Evolutionary conservation across 1,140 invertebrate species (phyloP), one percentile per base, ranked within the genome.

Genomic region (Plodia interpunctella): DNA sequence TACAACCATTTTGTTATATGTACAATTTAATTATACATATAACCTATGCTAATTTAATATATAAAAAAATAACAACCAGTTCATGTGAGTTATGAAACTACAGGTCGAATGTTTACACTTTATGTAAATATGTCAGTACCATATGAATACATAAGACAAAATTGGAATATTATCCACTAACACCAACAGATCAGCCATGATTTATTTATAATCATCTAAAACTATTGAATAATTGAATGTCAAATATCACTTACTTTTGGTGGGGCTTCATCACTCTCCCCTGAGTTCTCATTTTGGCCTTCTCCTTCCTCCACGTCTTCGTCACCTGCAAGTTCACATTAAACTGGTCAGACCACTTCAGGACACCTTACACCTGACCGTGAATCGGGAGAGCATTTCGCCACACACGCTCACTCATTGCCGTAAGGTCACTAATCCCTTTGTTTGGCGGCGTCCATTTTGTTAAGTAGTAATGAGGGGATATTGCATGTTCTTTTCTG

Each of bases 381-480:
- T 56, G 59, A 49, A 60, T 60, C 62, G 63, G 68, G 68, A 70
- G 68, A 64, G 52, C 53, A 66, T 80, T 80, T 68, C 68, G 49
- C 58, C 64, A 69, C 63, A 76, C 70, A 76, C 67, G 67, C 74
- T 68, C 71, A 76, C 68, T 76, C 69, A 74, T 76, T 65, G 68
- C 65, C 67, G 64, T 81, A 83, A 88, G 83, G 83, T 90, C 91
- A 90, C 90, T 90, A 91, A 92, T 92, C 89, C 91, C 91, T 92
- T 92, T 93, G 92, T 92, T 92, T 92, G 91, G 91, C 90, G 91
- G 91, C 92, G 91, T 92, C 92, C 92, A 93, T 93, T 92, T 93
- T 93, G 92, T 92, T 92, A 92, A 92, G 91, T 89, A 87, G 85
- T 90, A 90, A 90, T 90, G 88, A 90, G 86, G 88, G 88, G 83